phyloP scores from a whole-genome alignment of 1,140 invertebrate genomes.

The Drosophila azteca region DNA sequence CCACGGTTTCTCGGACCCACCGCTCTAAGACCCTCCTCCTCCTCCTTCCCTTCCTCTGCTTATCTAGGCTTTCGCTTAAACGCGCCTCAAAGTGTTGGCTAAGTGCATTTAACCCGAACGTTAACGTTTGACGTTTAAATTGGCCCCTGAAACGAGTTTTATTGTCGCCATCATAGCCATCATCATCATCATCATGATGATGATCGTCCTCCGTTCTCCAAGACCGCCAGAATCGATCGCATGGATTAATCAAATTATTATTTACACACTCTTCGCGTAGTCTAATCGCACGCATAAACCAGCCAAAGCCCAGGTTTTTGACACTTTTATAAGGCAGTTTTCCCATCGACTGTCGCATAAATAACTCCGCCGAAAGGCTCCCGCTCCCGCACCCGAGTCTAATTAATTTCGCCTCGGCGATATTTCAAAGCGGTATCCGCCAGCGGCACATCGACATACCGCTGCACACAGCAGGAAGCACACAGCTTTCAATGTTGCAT shows the following conservation, averaged over 20 bases:
- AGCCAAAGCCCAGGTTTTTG: constrained; percentile 65
- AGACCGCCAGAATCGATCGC: constrained; percentile 11
- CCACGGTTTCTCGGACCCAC: background rate
- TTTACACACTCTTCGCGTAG: constrained; percentile 61
- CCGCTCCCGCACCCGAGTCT: constrained; percentile 48
- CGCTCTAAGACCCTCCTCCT: background rate
- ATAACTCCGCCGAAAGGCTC: constrained; percentile 71
- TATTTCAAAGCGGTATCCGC: constrained; percentile 63
- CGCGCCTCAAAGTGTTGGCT: constrained; percentile 78
- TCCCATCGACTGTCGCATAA: constrained; percentile 73
- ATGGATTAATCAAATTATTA: constrained; percentile 60
- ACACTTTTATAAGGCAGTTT: constrained; percentile 81
- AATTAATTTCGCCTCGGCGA: constrained; percentile 55
- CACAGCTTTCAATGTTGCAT: constrained; percentile 26
- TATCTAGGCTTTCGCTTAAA: constrained; percentile 78
- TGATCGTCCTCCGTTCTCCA: constrained; percentile 30
- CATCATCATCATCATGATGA: constrained; percentile 51
- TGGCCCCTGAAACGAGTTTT: constrained; percentile 64
- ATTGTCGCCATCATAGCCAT: constrained; percentile 43
- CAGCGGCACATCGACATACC: constrained; percentile 17
- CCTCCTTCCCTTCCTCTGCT: constrained; percentile 18
- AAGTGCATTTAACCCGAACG: constrained; percentile 81
- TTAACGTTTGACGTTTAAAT: constrained; percentile 78
- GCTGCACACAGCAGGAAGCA: constrained; percentile 52
- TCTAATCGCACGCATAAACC: constrained; percentile 69